Evolutionary conservation across 2,888 invertebrate genomes (phyloP), one percentile per base, ranked within the genome.

Genomic region (Schrankia costaestrigalis): DNA sequence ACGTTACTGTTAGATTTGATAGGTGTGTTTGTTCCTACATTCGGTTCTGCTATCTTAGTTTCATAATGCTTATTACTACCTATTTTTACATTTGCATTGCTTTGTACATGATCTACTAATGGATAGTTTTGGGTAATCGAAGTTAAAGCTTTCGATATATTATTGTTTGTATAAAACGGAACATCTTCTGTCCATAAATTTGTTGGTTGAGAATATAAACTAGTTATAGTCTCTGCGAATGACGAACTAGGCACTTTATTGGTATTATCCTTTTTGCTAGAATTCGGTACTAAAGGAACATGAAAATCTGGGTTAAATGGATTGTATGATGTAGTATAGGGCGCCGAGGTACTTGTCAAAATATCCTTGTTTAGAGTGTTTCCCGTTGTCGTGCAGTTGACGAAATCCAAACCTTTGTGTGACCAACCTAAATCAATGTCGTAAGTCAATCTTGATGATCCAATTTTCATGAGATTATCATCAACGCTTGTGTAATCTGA

Each of bases 361-460:
- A 66, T 79, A 29, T 87, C 87, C 54, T 87, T 87, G 37, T 63
- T 76, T 43, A 82, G 79, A 1, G 76, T 75, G 34, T 72, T 76
- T 1, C 78, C 41, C 32, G 58, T 68, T 19, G 82, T 81, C 11
- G 82, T 76, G 39, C 80, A 78, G 39, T 76, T 84, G 1, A 84
- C 81, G 42, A 87, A 87, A 56, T 87, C 87, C 27, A 86, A 79
- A 17, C 85, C 71, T 67, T 86, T 87, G 47, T 87, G 87, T 0
- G 87, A 85, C 87, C 87, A 87, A 8, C 87, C 87, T 24, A 87
- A 68, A 46, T 87, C 87, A 46, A 87, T 86, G 42, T 87, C 87
- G 37, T 87, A 87, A 1, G 87, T 86, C 50, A 87, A 63, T 55
- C 87, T 70, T 5, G 86, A 84, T 3, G 83, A 79, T 1, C 79